Percentiles rank a stretch among this genome's conserved stretches.
Conservation (phyloP, 2,888 invertebrate species). For the Pachymerium ferrugineum region DNA sequence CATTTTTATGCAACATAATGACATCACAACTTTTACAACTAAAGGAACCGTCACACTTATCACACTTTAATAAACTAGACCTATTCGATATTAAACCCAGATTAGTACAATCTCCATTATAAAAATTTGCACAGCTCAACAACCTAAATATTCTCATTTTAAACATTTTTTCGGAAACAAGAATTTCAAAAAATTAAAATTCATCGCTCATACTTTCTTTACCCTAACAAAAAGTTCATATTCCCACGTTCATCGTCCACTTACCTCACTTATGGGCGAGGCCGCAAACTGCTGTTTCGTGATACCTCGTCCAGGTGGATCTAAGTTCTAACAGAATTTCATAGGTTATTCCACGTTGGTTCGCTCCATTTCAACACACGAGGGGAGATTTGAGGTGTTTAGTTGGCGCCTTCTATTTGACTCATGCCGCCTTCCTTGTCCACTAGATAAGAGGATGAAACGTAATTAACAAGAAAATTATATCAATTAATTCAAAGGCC, state of each 20-base stretch:
- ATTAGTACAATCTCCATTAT: no score
- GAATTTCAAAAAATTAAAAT: background rate
- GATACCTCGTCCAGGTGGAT: background rate
- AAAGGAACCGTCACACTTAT: no score
- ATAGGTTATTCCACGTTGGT: background rate
- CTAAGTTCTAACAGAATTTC: background rate
- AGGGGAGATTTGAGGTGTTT: background rate
- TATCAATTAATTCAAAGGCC: background rate
- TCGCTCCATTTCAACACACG: background rate
- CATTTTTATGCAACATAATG: no score
- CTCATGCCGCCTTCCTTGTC: background rate
- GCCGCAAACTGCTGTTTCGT: background rate
- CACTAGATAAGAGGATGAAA: background rate
- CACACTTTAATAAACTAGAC: no score
- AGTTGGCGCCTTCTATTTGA: background rate
- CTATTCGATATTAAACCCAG: no score
- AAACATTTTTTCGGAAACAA: background rate
- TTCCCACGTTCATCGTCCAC: background rate
- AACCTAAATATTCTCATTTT: no score
- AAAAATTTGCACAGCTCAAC: no score
- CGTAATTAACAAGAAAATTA: background rate
- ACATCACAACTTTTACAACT: no score
- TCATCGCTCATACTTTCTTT: background rate
- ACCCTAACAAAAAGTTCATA: background rate
- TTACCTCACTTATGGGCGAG: background rate